Percentiles rank a stretch among this genome's conserved stretches.
These are phyloP conservation scores for Macaca nemestrina DNA, from an alignment of 2,113 vertebrate species.

Conservation along the genomic window DNA sequence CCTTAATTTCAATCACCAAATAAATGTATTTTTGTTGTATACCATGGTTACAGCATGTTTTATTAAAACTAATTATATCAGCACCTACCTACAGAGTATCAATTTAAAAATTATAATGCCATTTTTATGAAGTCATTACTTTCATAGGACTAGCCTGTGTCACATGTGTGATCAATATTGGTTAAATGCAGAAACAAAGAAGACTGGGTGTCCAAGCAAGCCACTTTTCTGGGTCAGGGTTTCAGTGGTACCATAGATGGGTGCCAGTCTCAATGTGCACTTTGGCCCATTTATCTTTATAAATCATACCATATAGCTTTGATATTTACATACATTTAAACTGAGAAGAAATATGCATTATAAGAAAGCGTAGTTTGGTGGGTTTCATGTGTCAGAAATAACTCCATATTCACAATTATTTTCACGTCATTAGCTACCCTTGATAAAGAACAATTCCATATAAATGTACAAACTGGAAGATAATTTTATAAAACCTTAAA, in stretches of 20 bases:
- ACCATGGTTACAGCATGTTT: not conserved
- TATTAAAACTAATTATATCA: not conserved
- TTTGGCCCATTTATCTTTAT: not conserved
- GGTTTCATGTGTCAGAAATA: slow-evolving; percentile 13
- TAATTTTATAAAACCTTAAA: not conserved
- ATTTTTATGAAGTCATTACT: not conserved
- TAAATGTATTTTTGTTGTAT: slow-evolving; percentile 2
- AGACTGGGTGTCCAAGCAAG: not conserved
- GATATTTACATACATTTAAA: not conserved
- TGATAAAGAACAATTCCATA: not conserved
- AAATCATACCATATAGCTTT: not conserved
- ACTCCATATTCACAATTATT: not conserved
- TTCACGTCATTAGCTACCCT: not conserved
- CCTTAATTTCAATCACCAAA: slow-evolving; percentile 46
- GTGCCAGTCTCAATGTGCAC: not conserved
- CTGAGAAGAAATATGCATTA: not conserved
- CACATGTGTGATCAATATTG: not conserved
- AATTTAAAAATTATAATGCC: not conserved
- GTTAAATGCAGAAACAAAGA: not conserved
- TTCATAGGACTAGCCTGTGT: not conserved
- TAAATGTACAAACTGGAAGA: not conserved
- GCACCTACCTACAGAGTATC: not conserved
- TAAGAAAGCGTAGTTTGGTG: not conserved
- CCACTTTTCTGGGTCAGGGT: not conserved
- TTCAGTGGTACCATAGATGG: not conserved